These are phyloP conservation scores for Enteromius radiatus DNA, from an alignment of 2,797 vertebrate species.

Conservation along the genomic window DNA sequence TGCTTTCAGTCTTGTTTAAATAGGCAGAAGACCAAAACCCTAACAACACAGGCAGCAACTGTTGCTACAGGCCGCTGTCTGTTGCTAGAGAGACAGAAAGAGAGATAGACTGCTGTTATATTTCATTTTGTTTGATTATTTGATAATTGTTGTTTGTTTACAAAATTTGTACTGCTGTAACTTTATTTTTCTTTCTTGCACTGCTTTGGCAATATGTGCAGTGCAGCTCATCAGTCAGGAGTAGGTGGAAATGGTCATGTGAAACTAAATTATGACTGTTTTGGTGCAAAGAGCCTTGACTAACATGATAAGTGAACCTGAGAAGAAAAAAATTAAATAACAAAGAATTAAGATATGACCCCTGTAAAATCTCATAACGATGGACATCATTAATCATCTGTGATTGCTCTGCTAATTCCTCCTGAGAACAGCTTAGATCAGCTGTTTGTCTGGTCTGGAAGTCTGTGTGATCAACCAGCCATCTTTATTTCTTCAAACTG, in stretches of 20 bases:
- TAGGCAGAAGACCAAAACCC: conserved; percentile 67
- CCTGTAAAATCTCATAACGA: background rate
- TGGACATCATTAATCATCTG: conserved; percentile 4
- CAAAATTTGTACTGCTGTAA: background rate
- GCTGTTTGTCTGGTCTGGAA: conserved; percentile 38
- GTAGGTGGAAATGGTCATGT: conserved; percentile 2
- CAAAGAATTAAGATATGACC: conserved; percentile 11
- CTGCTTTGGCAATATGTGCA: conserved; percentile 1
- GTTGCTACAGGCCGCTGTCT: conserved; percentile 17
- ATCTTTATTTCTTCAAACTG: conserved; percentile 32
- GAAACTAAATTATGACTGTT: background rate
- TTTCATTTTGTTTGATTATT: background rate
- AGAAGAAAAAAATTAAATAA: background rate
- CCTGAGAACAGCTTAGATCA: conserved; percentile 23
- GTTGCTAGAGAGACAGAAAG: conserved; percentile 3
- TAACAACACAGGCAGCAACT: conserved; percentile 36
- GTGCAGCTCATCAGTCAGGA: background rate
- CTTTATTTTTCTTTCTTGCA: background rate
- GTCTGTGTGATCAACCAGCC: conserved; percentile 23
- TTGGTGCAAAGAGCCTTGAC: background rate
- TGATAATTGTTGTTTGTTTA: background rate
- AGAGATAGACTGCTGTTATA: background rate
- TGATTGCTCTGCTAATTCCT: conserved; percentile 40
- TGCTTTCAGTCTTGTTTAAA: conserved; percentile 70
- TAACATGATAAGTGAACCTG: conserved; percentile 3